Evolutionary conservation across 2,113 vertebrate species (phyloP).

Genomic region (Passer montanus): DNA sequence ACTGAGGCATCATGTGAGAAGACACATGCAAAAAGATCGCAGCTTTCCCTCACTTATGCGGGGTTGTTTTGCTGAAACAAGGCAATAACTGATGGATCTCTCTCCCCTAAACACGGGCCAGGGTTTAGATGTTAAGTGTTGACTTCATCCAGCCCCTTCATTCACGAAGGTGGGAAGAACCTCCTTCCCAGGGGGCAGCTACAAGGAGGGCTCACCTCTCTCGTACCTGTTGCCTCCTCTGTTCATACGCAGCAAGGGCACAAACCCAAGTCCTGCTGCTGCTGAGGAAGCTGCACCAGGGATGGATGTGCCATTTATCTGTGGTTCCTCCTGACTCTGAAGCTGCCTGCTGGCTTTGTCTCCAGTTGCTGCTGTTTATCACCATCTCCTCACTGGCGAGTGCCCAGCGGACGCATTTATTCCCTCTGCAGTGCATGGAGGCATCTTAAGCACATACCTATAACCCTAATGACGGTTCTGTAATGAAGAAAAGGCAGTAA

Average conservation of each 20-base stretch:
- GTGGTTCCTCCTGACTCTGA: background rate
- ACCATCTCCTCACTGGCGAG: background rate
- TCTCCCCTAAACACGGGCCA: background rate
- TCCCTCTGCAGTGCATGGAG: constrained; percentile 7
- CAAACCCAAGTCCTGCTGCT: background rate
- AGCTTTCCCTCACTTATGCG: background rate
- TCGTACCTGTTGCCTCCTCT: background rate
- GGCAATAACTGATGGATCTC: background rate
- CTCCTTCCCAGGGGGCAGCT: background rate
- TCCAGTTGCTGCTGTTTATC: constrained; percentile 8
- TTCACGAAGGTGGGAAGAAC: background rate
- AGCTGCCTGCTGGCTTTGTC: background rate
- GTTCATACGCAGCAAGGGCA: background rate
- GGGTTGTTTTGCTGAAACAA: background rate
- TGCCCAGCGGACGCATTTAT: constrained; percentile 45
- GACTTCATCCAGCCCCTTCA: background rate
- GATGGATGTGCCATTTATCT: background rate
- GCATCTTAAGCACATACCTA: constrained; percentile 59
- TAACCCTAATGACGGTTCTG: constrained; percentile 28
- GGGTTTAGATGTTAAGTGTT: background rate
- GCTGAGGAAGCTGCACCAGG: background rate
- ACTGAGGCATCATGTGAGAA: constrained; percentile 40
- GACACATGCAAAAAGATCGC: background rate
- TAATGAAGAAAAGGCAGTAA: constrained; percentile 59
- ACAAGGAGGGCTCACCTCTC: background rate